Evolutionary conservation across 2,797 vertebrate species (phyloP).

Genomic region (Knipowitschia caucasica): DNA sequence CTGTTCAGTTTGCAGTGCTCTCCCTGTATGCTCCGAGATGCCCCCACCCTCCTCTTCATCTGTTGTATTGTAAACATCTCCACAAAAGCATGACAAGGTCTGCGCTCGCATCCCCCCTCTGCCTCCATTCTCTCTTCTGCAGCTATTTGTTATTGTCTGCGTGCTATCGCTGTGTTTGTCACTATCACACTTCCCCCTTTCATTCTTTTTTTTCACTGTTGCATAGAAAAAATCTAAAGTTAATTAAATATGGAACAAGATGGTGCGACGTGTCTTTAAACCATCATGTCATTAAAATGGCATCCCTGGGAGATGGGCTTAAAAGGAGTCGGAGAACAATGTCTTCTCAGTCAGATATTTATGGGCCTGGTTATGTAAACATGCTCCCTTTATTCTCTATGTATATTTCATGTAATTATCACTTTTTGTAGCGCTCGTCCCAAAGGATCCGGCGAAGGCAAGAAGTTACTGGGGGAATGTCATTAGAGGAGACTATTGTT

Average conservation of each 20-base stretch:
- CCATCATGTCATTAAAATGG: constrained; percentile 99
- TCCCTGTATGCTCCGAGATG: constrained; percentile 23
- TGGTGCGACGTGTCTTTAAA: constrained; percentile 98
- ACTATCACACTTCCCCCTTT: constrained; percentile 64
- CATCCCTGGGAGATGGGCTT: constrained; percentile 94
- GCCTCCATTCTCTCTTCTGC: constrained; percentile 73
- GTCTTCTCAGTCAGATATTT: constrained; percentile 98
- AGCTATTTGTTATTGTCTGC: constrained; percentile 96
- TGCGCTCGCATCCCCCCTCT: constrained; percentile 81
- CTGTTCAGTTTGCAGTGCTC: too few relatives aligned
- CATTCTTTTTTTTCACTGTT: constrained; percentile 60
- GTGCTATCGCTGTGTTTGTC: constrained; percentile 83
- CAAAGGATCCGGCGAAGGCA: constrained; percentile 66
- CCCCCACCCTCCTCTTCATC: constrained; percentile 53
- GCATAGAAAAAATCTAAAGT: constrained; percentile 88
- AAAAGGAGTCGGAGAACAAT: constrained; percentile 98
- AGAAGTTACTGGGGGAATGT: constrained; percentile 93
- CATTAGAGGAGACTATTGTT: constrained; percentile 96
- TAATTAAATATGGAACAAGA: constrained; percentile 99
- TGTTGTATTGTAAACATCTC: constrained; percentile 77
- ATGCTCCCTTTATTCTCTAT: constrained; percentile 79
- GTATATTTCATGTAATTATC: constrained; percentile 85
- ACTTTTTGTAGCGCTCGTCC: constrained; percentile 75
- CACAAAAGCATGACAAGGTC: constrained; percentile 89
- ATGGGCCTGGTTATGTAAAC: constrained; percentile 97